A percentile compares a stretch with the other conserved stretches of the same genome.
phyloP scores from a whole-genome alignment of 2,113 vertebrate species.

The Pachycephala philippinensis region DNA sequence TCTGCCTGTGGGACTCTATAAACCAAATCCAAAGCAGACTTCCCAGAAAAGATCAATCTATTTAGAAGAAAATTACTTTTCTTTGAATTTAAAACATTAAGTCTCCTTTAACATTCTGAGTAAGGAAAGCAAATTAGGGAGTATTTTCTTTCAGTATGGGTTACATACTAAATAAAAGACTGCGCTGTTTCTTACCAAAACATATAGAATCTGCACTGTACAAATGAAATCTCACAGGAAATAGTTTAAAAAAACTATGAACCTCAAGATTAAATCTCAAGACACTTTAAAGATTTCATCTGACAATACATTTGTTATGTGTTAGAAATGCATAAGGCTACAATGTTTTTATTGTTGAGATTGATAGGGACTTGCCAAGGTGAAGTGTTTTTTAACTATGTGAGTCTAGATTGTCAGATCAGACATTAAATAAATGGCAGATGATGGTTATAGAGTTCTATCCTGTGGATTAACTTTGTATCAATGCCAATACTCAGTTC shows the following conservation, averaged over 20 bases:
- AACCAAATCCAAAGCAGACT: not conserved
- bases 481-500: not conserved
- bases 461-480: not conserved
- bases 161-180: not conserved
- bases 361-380: constrained; percentile 26
- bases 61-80: not conserved
- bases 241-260: constrained; percentile 10
- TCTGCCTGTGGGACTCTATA: not conserved
- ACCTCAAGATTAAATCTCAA: not conserved
- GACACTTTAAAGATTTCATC: constrained; percentile 29
- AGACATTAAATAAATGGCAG: constrained; percentile 15
- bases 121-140: not conserved
- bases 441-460: not conserved
- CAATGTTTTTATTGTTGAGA: not conserved
- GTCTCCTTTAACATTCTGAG: not conserved
- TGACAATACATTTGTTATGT: not conserved
- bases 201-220: not conserved
- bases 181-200: not conserved
- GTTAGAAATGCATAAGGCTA: not conserved
- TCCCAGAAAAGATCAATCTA: not conserved
- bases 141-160: not conserved
- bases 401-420: constrained; percentile 31
- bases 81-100: not conserved
- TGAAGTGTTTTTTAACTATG: not conserved
- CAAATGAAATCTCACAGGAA: not conserved